Base-by-base conservation (phyloP, 2,888 invertebrate genomes). In the Andrena hattorfiana region DNA sequence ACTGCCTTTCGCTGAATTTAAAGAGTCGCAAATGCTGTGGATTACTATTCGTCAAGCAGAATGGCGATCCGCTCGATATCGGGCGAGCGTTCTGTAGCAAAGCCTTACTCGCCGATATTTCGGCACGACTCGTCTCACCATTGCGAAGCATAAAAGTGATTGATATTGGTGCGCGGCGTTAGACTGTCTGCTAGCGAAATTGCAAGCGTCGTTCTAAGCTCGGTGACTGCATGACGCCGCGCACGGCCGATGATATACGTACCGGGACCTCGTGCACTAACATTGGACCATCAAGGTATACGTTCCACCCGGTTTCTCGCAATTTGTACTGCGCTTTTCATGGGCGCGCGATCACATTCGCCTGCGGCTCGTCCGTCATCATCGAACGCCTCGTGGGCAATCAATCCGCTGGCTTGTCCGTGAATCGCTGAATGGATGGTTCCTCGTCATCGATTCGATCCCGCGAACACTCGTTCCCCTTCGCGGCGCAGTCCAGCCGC, bases 261-360 rank as follows among this genome's bases (percentile, higher is more conserved):
- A 48, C 56, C 23, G 16, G 32, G 59, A 10, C 32, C 20, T 62
- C n/a, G n/a, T 28, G 28, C 16, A 60, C 67, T 62, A 77, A 67
- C 54, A 71, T 69, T 30, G n/a, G 32, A 23, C 5, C 35, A 62
- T 74, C 69, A 77, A 71, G 75, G 73, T 63, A 60, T 35, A 51
- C 30, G 56, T 62, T 16, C 54, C 51, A 23, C 26, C 23, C 48
- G 4, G n/a, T 64, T 49, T 42, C 54, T 56, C 28, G 30, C 67
- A 49, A 87, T 77, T 69, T 49, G 72, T 75, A 48, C 73, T 62
- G 75, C 76, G 54, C 49, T 56, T 77, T 35, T n/a, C 60, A 77
- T 87, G 73, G 72, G 63, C 62, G 63, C 73, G 73, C 76, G 60
- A 87, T 85, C 85, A 83, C 23, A 56, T 77, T 75, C 81, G 79